These are phyloP conservation scores for Drosophila lini DNA, from an alignment of 1,140 invertebrate genomes.

Conservation along the genomic window DNA sequence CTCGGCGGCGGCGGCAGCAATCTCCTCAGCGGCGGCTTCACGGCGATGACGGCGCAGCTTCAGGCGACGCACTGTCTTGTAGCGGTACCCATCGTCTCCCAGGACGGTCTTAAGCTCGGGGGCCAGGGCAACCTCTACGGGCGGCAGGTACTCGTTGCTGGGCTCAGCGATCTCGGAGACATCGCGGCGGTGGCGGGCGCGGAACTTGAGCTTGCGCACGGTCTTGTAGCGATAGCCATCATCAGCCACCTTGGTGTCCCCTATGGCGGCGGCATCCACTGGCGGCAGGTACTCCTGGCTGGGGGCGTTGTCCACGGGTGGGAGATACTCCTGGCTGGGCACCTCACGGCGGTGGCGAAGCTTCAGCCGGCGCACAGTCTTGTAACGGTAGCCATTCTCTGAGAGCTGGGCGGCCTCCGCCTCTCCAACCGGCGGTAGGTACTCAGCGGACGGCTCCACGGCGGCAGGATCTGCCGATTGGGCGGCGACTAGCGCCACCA, in stretches of 20 bases:
- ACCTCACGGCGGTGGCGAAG: slow-evolving; percentile 70
- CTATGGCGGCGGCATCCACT: slow-evolving; percentile 49
- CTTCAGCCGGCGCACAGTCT: slow-evolving; percentile 64
- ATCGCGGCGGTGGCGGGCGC: slow-evolving; percentile 74
- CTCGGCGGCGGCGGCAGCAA: slow-evolving; percentile 53
- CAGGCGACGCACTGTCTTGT: slow-evolving; percentile 75
- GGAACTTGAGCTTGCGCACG: slow-evolving; percentile 62
- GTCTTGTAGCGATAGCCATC: slow-evolving; percentile 73
- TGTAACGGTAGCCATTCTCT: slow-evolving; percentile 69
- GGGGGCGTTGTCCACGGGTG: slow-evolving; percentile 44
- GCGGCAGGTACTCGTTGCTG: slow-evolving; percentile 70
- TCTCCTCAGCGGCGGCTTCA: slow-evolving; percentile 49
- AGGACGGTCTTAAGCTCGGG: slow-evolving; percentile 72
- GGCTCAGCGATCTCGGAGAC: slow-evolving; percentile 72
- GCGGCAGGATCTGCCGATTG: slow-evolving; percentile 46
- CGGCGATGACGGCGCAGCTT: slow-evolving; percentile 77
- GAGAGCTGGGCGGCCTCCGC: slow-evolving; percentile 57
- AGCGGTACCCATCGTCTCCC: slow-evolving; percentile 74
- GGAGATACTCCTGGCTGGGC: slow-evolving; percentile 67
- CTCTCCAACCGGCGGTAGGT: slow-evolving; percentile 64
- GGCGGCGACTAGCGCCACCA: slow-evolving; percentile 55
- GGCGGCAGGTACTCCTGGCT: slow-evolving; percentile 69
- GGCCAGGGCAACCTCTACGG: slow-evolving; percentile 71
- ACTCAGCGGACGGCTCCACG: slow-evolving; percentile 62
- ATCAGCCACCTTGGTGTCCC: slow-evolving; percentile 65